These are phyloP conservation scores for Sminthurides aquaticus DNA, from an alignment of 2,888 invertebrate genomes.

Conservation along the genomic window DNA sequence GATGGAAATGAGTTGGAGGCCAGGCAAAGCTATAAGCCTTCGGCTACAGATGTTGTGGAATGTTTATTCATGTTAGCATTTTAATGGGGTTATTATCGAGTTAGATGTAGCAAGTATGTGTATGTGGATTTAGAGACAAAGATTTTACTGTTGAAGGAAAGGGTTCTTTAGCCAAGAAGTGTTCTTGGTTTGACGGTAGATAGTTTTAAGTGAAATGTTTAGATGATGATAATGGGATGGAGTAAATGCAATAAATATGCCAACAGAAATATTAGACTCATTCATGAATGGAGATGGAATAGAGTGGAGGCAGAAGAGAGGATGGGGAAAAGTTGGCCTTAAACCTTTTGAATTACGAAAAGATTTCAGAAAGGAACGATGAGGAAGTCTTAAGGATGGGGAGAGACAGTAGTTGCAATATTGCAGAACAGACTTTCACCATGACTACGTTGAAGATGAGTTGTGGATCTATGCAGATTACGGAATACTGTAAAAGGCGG, in stretches of 20 bases:
- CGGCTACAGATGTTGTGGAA: no score
- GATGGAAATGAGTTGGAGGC: no score
- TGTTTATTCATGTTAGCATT: background rate
- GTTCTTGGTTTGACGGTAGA: no score
- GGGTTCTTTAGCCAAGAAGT: no score
- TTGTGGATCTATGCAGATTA: background rate
- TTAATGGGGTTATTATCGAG: background rate
- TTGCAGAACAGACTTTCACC: background rate
- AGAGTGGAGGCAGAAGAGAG: background rate
- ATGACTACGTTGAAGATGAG: background rate
- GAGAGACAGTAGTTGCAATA: no score
- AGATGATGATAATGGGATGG: background rate
- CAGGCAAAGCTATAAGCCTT: no score
- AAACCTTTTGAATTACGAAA: no score
- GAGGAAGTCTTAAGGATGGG: no score
- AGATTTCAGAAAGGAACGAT: no score
- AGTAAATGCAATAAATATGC: background rate
- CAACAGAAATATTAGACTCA: background rate
- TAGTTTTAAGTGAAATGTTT: background rate
- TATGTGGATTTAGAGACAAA: background rate
- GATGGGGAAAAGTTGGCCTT: background rate
- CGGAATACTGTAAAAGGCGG: no score
- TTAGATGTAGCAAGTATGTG: background rate
- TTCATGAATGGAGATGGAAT: background rate
- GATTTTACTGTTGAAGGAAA: background rate